phyloP scores from a whole-genome alignment of 1,140 invertebrate species.

The Drosophila azteca region DNA sequence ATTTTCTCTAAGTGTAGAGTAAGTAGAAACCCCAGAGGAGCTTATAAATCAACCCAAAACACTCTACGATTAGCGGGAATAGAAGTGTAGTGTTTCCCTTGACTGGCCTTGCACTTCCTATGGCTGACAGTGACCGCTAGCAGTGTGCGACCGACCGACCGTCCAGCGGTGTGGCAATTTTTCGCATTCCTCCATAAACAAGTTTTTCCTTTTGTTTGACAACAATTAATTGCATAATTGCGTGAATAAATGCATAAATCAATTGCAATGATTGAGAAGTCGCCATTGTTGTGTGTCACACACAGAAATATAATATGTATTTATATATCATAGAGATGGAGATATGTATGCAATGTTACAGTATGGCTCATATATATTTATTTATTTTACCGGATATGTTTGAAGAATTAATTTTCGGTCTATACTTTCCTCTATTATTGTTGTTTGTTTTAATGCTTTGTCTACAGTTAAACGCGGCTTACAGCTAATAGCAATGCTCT shows the following conservation, averaged over 20 bases:
- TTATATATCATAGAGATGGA: background rate
- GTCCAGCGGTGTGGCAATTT: constrained; percentile 65
- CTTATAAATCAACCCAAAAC: no score
- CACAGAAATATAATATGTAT: constrained; percentile 1
- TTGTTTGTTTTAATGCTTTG: background rate
- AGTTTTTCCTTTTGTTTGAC: constrained; percentile 67
- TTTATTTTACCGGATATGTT: constrained; percentile 66
- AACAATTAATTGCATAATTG: constrained; percentile 79
- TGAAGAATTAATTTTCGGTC: constrained; percentile 31
- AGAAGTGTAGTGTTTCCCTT: constrained; percentile 19
- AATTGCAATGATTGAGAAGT: constrained; percentile 41
- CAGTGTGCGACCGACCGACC: constrained; percentile 24
- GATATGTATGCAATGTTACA: constrained; percentile 12
- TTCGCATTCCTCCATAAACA: constrained; percentile 61
- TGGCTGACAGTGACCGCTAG: constrained; percentile 45
- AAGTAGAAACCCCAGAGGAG: background rate
- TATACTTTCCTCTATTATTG: constrained; percentile 11
- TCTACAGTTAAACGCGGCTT: constrained; percentile 20
- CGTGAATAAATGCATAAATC: constrained; percentile 73
- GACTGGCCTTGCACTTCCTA: constrained; percentile 48
- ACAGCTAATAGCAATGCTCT: constrained; percentile 33
- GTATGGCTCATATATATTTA: constrained; percentile 23
- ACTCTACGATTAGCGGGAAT: no score
- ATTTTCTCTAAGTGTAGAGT: no score
- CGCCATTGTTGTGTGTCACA: constrained; percentile 14